Evolutionary conservation across 2,113 vertebrate genomes (phyloP).

Genomic region (Conger conger): DNA sequence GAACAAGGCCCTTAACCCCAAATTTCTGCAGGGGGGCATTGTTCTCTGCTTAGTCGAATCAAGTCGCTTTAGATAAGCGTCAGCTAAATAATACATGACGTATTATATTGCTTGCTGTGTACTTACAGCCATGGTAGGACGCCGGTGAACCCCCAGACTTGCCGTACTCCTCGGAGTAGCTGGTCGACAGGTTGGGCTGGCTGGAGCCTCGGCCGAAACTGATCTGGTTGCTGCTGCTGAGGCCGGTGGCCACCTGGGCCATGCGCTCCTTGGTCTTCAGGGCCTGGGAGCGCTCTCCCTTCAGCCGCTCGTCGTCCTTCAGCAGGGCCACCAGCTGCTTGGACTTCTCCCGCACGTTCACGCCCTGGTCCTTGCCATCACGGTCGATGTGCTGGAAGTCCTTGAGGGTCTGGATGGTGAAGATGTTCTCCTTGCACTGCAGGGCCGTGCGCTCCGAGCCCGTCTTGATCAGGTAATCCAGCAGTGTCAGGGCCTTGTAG

Average conservation of each 20-base stretch:
- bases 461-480: slow-evolving; percentile 98
- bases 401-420: slow-evolving; percentile 95
- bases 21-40: too few relatives aligned
- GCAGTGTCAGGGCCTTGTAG: slow-evolving; percentile 93
- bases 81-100: too few relatives aligned
- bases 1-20: too few relatives aligned
- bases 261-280: slow-evolving; percentile 98
- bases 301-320: slow-evolving; percentile 93
- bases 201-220: slow-evolving; percentile 91
- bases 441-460: slow-evolving; percentile 94
- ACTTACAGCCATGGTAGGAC: slow-evolving; percentile 98
- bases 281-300: slow-evolving; percentile 90
- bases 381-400: slow-evolving; percentile 96
- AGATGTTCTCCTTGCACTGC: slow-evolving; percentile 98
- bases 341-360: slow-evolving; percentile 96
- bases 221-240: slow-evolving; percentile 80
- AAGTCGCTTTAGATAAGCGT: too few relatives aligned
- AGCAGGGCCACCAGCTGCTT: slow-evolving; percentile 93
- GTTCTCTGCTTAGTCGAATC: too few relatives aligned
- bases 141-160: slow-evolving; percentile 94
- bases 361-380: slow-evolving; percentile 96
- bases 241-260: slow-evolving; percentile 91
- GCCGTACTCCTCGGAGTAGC: slow-evolving; percentile 93
- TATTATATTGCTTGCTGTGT: too few relatives aligned
- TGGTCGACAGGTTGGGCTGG: slow-evolving; percentile 95